Conservation (phyloP, 2,888 invertebrate genomes). For the Chrysodeixis includens region DNA sequence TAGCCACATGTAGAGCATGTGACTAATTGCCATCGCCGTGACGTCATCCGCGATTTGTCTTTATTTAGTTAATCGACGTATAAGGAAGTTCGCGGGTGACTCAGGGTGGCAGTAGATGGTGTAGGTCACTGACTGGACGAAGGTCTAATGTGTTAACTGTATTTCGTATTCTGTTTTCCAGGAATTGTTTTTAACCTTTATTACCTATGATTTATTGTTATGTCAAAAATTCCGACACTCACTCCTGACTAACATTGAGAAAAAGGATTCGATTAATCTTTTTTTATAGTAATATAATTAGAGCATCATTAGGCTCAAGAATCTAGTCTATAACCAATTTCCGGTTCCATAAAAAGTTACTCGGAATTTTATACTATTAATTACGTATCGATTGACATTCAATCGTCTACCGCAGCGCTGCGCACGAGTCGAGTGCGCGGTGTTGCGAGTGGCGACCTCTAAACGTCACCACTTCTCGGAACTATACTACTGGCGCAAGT, state of each 20-base stretch:
- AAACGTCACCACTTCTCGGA: constrained; percentile 57
- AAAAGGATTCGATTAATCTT: too few species aligned
- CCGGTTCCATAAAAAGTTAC: neutral
- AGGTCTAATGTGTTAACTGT: constrained; percentile 14
- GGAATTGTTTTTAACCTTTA: neutral
- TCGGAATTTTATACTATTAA: too few species aligned
- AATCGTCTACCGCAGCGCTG: constrained; percentile 33
- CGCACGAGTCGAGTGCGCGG: constrained; percentile 36
- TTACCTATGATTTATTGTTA: neutral
- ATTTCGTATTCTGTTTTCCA: constrained; percentile 17
- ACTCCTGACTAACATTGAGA: neutral
- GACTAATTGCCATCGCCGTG: constrained; percentile 35
- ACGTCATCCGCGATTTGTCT: constrained; percentile 48
- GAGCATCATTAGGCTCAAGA: too few species aligned
- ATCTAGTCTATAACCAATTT: too few species aligned
- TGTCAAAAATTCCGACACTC: too few species aligned
- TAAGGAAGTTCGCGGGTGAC: constrained; percentile 49
- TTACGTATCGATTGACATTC: constrained; percentile 46
- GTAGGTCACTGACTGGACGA: constrained; percentile 44
- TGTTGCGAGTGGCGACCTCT: constrained; percentile 48
- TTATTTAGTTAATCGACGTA: constrained; percentile 51
- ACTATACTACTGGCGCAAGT: constrained; percentile 51
- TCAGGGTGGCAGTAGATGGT: constrained; percentile 24
- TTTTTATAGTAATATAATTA: too few species aligned
- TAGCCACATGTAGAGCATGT: constrained; percentile 24